Percentiles rank a stretch among this genome's conserved stretches.
These are phyloP conservation scores for Eidolon dupreanum DNA, from an alignment of 2,797 vertebrate genomes.

Conservation along the genomic window DNA sequence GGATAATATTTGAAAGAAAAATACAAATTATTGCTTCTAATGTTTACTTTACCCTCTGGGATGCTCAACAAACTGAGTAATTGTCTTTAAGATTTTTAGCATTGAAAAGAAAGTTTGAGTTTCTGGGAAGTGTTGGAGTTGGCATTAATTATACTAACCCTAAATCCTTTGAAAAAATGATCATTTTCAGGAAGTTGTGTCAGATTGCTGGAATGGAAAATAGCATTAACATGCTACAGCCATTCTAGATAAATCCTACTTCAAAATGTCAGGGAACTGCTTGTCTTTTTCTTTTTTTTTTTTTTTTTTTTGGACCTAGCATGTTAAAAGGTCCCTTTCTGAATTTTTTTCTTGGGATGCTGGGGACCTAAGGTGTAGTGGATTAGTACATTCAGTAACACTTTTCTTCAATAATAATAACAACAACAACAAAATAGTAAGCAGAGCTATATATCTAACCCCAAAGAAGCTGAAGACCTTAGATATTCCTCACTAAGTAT, in stretches of 20 bases:
- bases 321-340: not conserved
- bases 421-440: not conserved
- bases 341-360: not conserved
- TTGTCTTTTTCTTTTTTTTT: not conserved
- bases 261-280: not conserved
- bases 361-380: not conserved
- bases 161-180: conserved; percentile 32
- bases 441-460: not conserved
- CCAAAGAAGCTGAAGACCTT: not conserved
- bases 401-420: conserved; percentile 21
- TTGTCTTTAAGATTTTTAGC: conserved; percentile 39
- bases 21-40: not conserved
- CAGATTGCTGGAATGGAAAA: not conserved
- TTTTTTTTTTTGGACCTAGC: not conserved
- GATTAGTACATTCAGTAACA: not conserved
- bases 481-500: conserved; percentile 32
- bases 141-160: not conserved
- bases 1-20: conserved; percentile 58
- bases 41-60: not conserved
- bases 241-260: conserved; percentile 29
- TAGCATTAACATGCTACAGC: not conserved
- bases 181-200: conserved; percentile 42
- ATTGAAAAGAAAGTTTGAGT: conserved; percentile 43
- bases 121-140: not conserved
- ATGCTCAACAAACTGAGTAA: not conserved